Conservation (phyloP, 23 tunicate genomes). For the Trididemnum nubilum region DNA sequence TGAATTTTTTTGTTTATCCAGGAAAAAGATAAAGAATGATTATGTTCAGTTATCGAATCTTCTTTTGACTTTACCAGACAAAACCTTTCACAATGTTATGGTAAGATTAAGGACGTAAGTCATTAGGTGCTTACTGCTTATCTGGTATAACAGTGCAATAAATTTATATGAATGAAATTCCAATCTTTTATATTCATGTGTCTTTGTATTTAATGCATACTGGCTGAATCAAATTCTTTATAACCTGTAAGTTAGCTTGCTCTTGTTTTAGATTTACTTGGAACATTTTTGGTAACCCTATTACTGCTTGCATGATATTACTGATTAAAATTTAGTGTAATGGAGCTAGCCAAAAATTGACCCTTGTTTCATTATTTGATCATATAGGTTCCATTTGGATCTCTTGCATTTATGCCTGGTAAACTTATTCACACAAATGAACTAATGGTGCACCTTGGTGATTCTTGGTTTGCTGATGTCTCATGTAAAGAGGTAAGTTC, state of each 20-base stretch:
- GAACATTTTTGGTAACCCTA: no score
- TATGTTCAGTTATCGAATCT: constrained; percentile 41
- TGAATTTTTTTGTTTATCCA: constrained; percentile 5
- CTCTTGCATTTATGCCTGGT: constrained; percentile 81
- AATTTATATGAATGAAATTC: neutral
- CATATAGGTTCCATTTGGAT: constrained; percentile 78
- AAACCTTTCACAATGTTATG: constrained; percentile 65
- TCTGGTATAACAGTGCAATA: no score
- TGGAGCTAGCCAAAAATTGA: no score
- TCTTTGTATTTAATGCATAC: neutral
- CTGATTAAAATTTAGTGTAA: no score
- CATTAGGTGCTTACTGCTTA: no score
- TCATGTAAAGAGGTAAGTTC: constrained; percentile 73
- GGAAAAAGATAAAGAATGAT: constrained; percentile 50
- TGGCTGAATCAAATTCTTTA: neutral
- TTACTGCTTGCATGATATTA: no score
- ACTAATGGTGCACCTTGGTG: constrained; percentile 82
- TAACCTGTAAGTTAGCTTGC: neutral
- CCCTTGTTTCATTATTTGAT: no score
- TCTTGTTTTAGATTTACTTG: no score
- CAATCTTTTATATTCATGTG: no score
- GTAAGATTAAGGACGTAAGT: constrained; percentile 37
- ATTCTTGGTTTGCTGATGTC: constrained; percentile 80
- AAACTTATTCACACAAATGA: constrained; percentile 90
- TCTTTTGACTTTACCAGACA: constrained; percentile 68